A percentile compares a stretch with the other conserved stretches of the same genome.
Evolutionary conservation across 1,140 invertebrate genomes (phyloP).

Genomic region (Neomicropteryx cornuta): DNA sequence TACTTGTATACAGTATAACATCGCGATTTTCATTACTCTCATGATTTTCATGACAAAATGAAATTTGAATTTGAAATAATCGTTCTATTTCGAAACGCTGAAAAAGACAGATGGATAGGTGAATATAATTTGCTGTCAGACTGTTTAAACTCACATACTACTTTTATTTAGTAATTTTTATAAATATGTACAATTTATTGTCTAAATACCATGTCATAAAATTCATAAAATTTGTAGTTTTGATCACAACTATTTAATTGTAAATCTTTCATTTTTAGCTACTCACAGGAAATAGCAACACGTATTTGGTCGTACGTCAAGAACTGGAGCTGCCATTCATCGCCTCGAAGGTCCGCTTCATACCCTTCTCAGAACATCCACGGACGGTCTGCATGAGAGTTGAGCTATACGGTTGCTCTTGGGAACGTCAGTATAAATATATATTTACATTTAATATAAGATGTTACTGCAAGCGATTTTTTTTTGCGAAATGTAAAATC

Average conservation of each 20-base stretch:
- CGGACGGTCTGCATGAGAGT: conserved; percentile 87
- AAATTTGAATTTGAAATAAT: too few relatives aligned
- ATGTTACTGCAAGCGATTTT: conserved; percentile 15
- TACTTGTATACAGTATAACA: too few relatives aligned
- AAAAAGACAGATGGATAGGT: too few relatives aligned
- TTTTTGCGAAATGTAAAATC: too few relatives aligned
- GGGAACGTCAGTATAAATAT: conserved; percentile 63
- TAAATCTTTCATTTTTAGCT: conserved; percentile 51
- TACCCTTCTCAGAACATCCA: conserved; percentile 78
- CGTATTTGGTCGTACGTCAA: conserved; percentile 68
- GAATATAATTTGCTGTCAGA: conserved; percentile 8
- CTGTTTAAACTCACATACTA: conserved; percentile 13
- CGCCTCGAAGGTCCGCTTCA: conserved; percentile 75
- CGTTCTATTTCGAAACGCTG: too few relatives aligned
- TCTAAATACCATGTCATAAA: conserved; percentile 7
- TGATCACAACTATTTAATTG: conserved; percentile 2
- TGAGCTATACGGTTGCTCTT: conserved; percentile 78
- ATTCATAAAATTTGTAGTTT: not conserved
- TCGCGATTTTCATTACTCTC: too few relatives aligned
- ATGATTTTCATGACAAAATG: too few relatives aligned
- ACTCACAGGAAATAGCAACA: conserved; percentile 77
- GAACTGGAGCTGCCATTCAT: conserved; percentile 73
- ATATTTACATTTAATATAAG: conserved; percentile 4
- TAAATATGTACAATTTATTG: conserved; percentile 13
- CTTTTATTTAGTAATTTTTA: conserved; percentile 19